phyloP scores from a whole-genome alignment of 2,888 invertebrate species.

The Lingula anatina region DNA sequence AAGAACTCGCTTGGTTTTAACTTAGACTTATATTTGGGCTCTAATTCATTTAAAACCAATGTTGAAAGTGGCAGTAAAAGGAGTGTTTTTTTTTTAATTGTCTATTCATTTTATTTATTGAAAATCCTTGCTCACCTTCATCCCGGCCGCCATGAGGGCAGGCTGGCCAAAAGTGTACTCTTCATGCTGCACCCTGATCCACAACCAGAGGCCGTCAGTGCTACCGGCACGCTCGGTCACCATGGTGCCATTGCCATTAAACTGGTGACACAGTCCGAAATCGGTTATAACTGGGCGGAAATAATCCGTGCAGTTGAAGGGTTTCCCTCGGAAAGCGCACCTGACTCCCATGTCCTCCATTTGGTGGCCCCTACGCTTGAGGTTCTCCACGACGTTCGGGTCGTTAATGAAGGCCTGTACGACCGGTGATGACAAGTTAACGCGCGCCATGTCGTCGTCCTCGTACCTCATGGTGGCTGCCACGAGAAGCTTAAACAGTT shows the following conservation, averaged over 20 bases:
- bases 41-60: no score
- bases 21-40: no score
- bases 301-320: background rate
- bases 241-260: background rate
- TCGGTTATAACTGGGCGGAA: background rate
- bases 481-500: no score
- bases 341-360: background rate
- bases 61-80: no score
- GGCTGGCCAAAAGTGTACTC: background rate
- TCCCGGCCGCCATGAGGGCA: background rate
- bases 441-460: background rate
- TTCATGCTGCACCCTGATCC: background rate
- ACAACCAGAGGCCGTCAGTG: background rate
- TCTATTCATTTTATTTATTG: no score
- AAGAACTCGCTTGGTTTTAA: no score
- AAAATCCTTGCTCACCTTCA: background rate
- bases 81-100: no score
- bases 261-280: background rate
- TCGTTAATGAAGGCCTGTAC: background rate
- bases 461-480: background rate
- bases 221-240: background rate
- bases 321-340: background rate
- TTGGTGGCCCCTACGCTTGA: background rate
- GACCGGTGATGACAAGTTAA: background rate
- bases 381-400: background rate